Base-by-base conservation (phyloP, 2,113 vertebrate genomes). In the Pomatorhinus ruficollis region DNA sequence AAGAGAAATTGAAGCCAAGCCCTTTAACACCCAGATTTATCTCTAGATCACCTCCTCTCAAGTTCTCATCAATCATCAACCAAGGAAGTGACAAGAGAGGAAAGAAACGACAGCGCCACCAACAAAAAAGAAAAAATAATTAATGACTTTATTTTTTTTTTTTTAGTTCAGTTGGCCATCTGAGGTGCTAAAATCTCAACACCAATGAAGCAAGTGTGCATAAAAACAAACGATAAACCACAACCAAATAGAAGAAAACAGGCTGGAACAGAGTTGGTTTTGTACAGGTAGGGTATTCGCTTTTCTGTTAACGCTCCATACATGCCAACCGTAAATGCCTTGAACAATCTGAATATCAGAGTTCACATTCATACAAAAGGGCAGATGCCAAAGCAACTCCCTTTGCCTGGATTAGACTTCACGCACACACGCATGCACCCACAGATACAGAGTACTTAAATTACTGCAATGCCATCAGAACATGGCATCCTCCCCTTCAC, bases 61-160 rank as follows among this genome's bases (percentile, higher is more conserved):
- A 31, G 28, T 89, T 45, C 49, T 20, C 37, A 44, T 59, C 33
- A 40, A 83, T 39, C 52, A 56, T 65, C 78, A 60, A 10, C 53
- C 7, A 2, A 31, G 12, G 24, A 53, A 87, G 7, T 25, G 44
- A 87, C 56, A 2, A 2, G 22, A 56, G 56, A 53, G 53, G n/a
- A 91, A 95, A 91, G 28, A 96, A 92, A 96, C 0, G 2, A 42
- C 28, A 95, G 70, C 18, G 54, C 64, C 89, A 93, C 52, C 66
- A 94, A 91, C 84, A 92, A 95, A 85, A 97, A 97, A 94, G 72
- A 90, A 95, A 97, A 98, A 97, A 95, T 92, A 97, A 96, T 76
- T 76, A 92, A 96, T 81, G 70, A 89, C 85, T 98, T 97, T 97
- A 96, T 96, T 50, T 50, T 15, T 95, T 96, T 90, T 75, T 56